Percentiles rank a stretch among this genome's conserved stretches.
Conservation (phyloP, 2,888 invertebrate genomes). For the Microctonus aethiopoides region DNA sequence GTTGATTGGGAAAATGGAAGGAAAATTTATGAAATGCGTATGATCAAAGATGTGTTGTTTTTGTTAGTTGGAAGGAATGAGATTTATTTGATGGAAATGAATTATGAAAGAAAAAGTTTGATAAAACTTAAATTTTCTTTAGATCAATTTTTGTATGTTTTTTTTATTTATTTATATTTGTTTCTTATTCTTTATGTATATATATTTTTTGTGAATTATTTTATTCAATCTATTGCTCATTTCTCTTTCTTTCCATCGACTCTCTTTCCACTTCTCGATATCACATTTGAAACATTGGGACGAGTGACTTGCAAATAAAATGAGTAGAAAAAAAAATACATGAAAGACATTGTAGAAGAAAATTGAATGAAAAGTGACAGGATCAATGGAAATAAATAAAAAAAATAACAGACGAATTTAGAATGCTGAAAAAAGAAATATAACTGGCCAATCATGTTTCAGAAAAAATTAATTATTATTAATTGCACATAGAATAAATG, state of each 20-base stretch:
- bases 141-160: not conserved
- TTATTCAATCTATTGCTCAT: slow-evolving; percentile 37
- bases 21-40: slow-evolving; percentile 17
- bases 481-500: too few species aligned
- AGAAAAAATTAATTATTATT: too few species aligned
- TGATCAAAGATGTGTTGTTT: slow-evolving; percentile 6
- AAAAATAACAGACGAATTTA: slow-evolving; percentile 49
- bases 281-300: not conserved
- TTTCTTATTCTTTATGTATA: slow-evolving; percentile 13
- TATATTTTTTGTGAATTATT: slow-evolving; percentile 39
- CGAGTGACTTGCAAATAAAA: not conserved
- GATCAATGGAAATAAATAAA: slow-evolving; percentile 24
- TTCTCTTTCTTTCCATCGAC: slow-evolving; percentile 15
- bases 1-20: slow-evolving; percentile 31
- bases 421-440: too few species aligned
- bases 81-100: not conserved
- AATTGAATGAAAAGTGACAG: not conserved
- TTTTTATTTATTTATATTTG: slow-evolving; percentile 40
- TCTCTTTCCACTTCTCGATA: slow-evolving; percentile 15
- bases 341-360: not conserved
- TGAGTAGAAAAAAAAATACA: not conserved
- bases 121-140: slow-evolving; percentile 18
- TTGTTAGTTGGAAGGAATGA: slow-evolving; percentile 1
- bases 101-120: not conserved
- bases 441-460: slow-evolving; percentile 43